A percentile compares a stretch with the other conserved stretches of the same genome.
phyloP scores from a whole-genome alignment of 2,888 invertebrate species.

The Agrotis puta region DNA sequence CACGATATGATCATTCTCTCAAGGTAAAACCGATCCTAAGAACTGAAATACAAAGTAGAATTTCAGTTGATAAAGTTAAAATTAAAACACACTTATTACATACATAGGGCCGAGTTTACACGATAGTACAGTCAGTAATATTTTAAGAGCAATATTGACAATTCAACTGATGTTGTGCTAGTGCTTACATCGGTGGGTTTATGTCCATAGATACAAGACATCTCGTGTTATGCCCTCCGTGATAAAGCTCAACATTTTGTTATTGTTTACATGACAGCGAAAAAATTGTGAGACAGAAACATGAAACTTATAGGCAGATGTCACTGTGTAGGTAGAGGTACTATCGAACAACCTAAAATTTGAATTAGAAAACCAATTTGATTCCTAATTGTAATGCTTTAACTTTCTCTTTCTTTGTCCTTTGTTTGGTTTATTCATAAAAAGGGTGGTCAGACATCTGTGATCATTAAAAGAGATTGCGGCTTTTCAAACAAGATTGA shows the following conservation, averaged over 20 bases:
- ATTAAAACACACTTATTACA: conserved; percentile 66
- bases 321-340: not conserved
- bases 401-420: too few relatives aligned
- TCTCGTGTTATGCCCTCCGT: conserved; percentile 56
- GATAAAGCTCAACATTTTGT: conserved; percentile 57
- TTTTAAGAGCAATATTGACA: conserved; percentile 77
- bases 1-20: conserved; percentile 39
- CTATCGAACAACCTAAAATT: too few relatives aligned
- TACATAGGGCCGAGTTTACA: conserved; percentile 75
- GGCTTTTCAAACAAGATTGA: too few relatives aligned
- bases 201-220: conserved; percentile 65
- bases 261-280: conserved; percentile 55
- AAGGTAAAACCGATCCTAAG: conserved; percentile 61
- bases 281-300: conserved; percentile 34
- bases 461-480: too few relatives aligned
- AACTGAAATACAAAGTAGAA: conserved; percentile 10
- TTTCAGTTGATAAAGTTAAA: conserved; percentile 30
- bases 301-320: not conserved
- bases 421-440: too few relatives aligned
- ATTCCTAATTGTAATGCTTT: too few relatives aligned
- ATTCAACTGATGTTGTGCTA: conserved; percentile 70
- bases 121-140: conserved; percentile 76
- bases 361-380: too few relatives aligned
- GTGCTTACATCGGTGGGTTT: conserved; percentile 66
- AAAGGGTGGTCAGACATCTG: too few relatives aligned